Evolutionary conservation across 2,113 vertebrate genomes (phyloP).

Genomic region (Sinocyclocheilus rhinocerous): DNA sequence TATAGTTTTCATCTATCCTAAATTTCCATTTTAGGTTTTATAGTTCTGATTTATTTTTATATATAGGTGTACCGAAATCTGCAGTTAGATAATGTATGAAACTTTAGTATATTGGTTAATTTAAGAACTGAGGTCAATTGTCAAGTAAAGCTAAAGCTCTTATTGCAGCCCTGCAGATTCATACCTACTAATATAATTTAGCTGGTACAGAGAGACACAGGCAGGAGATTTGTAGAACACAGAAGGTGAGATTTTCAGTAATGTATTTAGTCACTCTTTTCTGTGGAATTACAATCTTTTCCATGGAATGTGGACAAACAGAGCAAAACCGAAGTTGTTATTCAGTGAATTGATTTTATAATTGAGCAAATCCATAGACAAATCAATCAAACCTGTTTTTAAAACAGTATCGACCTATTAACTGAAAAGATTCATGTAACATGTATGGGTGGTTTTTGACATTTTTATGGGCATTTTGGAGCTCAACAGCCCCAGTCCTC

Average conservation of each 20-base stretch:
- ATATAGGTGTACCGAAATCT: background rate
- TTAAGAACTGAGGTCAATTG: background rate
- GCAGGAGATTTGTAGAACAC: background rate
- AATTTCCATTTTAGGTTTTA: too few relatives aligned
- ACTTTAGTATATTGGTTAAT: background rate
- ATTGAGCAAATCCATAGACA: background rate
- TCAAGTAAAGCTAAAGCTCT: background rate
- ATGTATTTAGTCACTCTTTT: background rate
- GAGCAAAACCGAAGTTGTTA: background rate
- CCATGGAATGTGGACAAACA: background rate
- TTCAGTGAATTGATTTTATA: background rate
- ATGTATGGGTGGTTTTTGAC: too few relatives aligned
- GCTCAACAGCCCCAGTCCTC: background rate
- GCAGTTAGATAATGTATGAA: background rate
- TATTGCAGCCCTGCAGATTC: background rate
- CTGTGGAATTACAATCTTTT: background rate
- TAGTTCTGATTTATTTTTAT: background rate
- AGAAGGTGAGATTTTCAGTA: background rate
- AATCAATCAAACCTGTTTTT: too few relatives aligned
- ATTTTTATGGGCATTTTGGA: background rate
- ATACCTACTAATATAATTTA: background rate
- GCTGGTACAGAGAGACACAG: background rate
- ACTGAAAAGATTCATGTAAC: too few relatives aligned
- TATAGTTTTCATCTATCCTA: background rate
- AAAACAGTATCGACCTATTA: too few relatives aligned